A percentile compares a stretch with the other conserved stretches of the same genome.
Evolutionary conservation across 2,888 invertebrate species (phyloP).

Genomic region (Nyleta sp.): DNA sequence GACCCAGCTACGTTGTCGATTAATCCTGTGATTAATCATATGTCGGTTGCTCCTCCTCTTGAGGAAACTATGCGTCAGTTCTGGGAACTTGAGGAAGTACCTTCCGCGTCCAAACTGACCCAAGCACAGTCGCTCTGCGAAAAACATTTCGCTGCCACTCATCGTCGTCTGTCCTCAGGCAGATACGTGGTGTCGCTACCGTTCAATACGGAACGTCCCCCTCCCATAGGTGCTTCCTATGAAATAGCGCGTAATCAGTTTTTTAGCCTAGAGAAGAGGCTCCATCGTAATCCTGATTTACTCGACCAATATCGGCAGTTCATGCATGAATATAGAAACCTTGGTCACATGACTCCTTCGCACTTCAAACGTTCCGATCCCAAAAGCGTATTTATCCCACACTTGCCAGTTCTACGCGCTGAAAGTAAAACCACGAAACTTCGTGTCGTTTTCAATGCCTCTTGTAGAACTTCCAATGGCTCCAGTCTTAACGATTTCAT

Average conservation of each 20-base stretch:
- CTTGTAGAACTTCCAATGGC: background rate
- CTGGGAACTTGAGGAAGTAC: constrained; percentile 2
- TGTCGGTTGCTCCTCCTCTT: too few species aligned
- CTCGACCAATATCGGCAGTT: constrained; percentile 60
- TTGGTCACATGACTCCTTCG: background rate
- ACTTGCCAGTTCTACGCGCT: constrained; percentile 41
- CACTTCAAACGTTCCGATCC: background rate
- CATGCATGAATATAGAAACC: background rate
- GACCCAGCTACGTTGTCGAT: too few species aligned
- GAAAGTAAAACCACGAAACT: constrained; percentile 39
- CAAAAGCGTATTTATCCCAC: constrained; percentile 25
- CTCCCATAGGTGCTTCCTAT: constrained; percentile 2
- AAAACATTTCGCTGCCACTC: background rate
- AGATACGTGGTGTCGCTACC: constrained; percentile 10
- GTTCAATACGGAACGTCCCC: background rate
- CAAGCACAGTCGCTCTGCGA: background rate
- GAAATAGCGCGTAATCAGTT: background rate
- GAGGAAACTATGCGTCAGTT: constrained; percentile 2
- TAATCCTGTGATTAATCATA: too few species aligned
- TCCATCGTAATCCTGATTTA: constrained; percentile 61
- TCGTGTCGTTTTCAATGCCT: constrained; percentile 54
- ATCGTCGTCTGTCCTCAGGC: background rate
- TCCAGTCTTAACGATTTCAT: background rate
- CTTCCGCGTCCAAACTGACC: background rate
- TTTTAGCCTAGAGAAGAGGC: background rate